Evolutionary conservation across 2,888 invertebrate genomes (phyloP), one percentile per base, ranked within the genome.

Genomic region (Melanophora roralis): DNA sequence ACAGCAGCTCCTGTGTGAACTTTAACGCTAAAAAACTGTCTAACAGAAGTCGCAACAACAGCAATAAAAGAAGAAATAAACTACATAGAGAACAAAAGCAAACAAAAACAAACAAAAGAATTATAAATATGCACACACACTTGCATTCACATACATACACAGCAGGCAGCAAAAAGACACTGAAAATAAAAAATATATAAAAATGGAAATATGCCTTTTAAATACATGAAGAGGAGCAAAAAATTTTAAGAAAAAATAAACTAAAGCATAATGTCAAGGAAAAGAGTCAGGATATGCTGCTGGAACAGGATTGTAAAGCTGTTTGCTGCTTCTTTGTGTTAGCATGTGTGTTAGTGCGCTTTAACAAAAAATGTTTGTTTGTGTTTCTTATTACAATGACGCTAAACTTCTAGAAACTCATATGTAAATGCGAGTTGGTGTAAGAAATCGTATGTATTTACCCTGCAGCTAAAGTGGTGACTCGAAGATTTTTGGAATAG

Each of bases 1-100:
- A 81, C 77, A 75, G 79, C 79, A 75, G 74, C 79, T 79, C 74
- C 79, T 75, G 79, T 79, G 74, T 75, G 73, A 81, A 80, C 67
- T 67, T 76, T 75, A 80, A 72, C 75, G 80, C 80, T 76, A 72
- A 23, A n/a, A 76, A 72, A 77, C 69, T 78, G 67, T 75, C 74
- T 78, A 81, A 81, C 81, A 78, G 75, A 65, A 72, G 64, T 47
- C 14, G 36, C 16, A 38, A 40, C 78, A 78, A 71, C 71, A 76
- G 64, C 57, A 23, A 47, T 38, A 38, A 40, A 47, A 27, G 9
- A 32, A 0, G 38, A 57, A 53, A 19, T 38, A 23, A 16, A 23
- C 38, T 14, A 27, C 21, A 23, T 32, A n/a, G 45, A 21, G 16
- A 55, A 9, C 11, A 68, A n/a, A 59, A 32, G 49, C 23, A 23